These are phyloP conservation scores for Hydractinia symbiolongicarpus DNA, from an alignment of 30 jellyfish, hydroid and myxozoan genomes.

Conservation along the genomic window DNA sequence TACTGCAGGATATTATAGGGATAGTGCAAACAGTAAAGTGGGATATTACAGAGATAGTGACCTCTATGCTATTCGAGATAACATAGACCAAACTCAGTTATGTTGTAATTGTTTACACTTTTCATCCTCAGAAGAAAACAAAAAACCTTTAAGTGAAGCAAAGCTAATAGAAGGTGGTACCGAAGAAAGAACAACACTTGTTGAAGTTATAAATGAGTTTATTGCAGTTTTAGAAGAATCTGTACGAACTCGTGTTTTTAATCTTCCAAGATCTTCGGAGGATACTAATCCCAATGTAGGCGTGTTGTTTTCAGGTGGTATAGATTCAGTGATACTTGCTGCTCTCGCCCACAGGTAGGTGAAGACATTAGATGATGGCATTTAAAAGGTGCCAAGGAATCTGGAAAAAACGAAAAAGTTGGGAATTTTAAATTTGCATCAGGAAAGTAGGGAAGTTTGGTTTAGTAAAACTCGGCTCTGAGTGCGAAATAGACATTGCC, in stretches of 20 bases:
- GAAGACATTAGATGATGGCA: background rate
- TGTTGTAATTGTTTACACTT: too few species aligned
- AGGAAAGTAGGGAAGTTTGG: too few species aligned
- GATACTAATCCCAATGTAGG: slow-evolving; percentile 42
- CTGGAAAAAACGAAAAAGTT: background rate
- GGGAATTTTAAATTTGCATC: too few species aligned
- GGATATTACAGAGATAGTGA: too few species aligned
- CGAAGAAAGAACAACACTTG: background rate
- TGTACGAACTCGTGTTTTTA: slow-evolving; percentile 54
- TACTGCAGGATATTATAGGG: too few species aligned
- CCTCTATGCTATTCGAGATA: too few species aligned
- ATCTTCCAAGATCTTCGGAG: slow-evolving; percentile 46
- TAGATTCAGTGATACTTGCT: slow-evolving; percentile 74
- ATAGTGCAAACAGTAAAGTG: too few species aligned
- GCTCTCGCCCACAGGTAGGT: slow-evolving; percentile 80
- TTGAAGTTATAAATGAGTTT: background rate
- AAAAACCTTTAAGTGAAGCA: too few species aligned
- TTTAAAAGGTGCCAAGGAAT: background rate
- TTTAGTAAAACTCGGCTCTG: too few species aligned
- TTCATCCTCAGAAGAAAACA: too few species aligned
- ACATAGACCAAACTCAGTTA: too few species aligned
- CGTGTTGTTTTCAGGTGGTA: slow-evolving; percentile 88
- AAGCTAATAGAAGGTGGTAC: background rate
- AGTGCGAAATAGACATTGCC: too few species aligned
- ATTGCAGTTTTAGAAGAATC: slow-evolving; percentile 35